Evolutionary conservation across 2,797 vertebrate species (phyloP), one percentile per base, ranked within the genome.

Genomic region (Esox masquinongy): DNA sequence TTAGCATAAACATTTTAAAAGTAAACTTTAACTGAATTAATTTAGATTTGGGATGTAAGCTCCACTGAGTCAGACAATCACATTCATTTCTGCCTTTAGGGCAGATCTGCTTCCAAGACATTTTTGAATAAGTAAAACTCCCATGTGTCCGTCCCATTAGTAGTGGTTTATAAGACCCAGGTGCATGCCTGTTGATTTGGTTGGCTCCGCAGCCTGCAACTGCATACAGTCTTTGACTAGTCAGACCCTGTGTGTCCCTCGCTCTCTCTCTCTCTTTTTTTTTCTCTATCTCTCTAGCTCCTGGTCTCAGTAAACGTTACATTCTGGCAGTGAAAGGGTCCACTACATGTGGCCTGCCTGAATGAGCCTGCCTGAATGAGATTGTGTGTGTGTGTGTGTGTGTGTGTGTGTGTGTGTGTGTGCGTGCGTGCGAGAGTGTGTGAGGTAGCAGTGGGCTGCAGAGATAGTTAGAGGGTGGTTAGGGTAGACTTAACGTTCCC

Each of bases 211-310:
- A 47, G 12, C 12, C 43, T 47, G 43, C 9, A 47, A 47, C 9
- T 14, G 0, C 12, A 47, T 3, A 47, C 43, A 47, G 43, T 3
- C 43, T 47, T 47, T 47, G 9, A 14, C 3, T 11, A 47, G 66
- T 31, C 29, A 34, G 64, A 31, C 64, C 31, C 16, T 1, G 26
- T 19, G 24, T 3, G 22, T 29, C 39, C 2, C 14, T 15, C 43
- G 86, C 80, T 68, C 83, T 82, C 73, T 68, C 78, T 78, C 78
- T 73, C 22, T 84, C 88, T 88, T 4, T 50, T 5, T 50, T 11
- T 50, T 1, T 53, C 5, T 8, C 29, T 34, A 80, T 73, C 82
- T 80, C 80, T 79, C n/a, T 74, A 6, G 29, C 72, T 66, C 26
- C 7, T 36, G n/a, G 12, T 22, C 53, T 17, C 50, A 72, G 70